Evolutionary conservation across 1,140 invertebrate genomes (phyloP), one percentile per base, ranked within the genome.

Genomic region (Holotrichia oblita): DNA sequence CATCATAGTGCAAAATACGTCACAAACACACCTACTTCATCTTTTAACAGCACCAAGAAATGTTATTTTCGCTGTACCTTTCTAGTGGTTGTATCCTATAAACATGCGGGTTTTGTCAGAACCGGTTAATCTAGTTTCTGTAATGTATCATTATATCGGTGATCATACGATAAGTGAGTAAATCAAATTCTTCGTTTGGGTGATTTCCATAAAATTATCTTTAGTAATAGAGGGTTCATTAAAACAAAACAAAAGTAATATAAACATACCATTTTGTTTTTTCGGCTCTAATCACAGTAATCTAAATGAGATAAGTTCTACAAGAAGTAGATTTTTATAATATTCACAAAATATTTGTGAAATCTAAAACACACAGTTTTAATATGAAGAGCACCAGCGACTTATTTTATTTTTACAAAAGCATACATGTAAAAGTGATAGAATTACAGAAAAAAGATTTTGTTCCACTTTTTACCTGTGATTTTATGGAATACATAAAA

Each of bases 11-110:
- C 20, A 69, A 69, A 64, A 69, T 69, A 69, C 61, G 61, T 69
- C 61, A 69, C 10, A 34, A 27, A 34, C 61, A 69, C 61, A 69
- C 61, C 61, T 69, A 69, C 61, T 69, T 69, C 24, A 34, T 69
- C 22, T 12, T 69, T 34, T 12, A 6, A 69, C 10, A 27, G 61
- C 22, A 24, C 4, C 27, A 10, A 8, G 2, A 69, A n/a, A n/a
- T n/a, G n/a, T 8, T 24, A 34, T 69, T 69, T 22, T 17, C 27
- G 22, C 14, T 22, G 17, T 17, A 64, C 59, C 59, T 64, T 17
- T 9, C 59, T 64, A 24, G 27, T 22, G 17, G 59, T n/a, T 64
- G 59, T 64, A 7, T 20, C 6, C 17, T 64, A 64, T 22, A 24
- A 17, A 22, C 59, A 24, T 48, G 44, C 61, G 22, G 27, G 24